Conservation (phyloP, 2,797 vertebrate species). For the Liasis olivaceus region DNA sequence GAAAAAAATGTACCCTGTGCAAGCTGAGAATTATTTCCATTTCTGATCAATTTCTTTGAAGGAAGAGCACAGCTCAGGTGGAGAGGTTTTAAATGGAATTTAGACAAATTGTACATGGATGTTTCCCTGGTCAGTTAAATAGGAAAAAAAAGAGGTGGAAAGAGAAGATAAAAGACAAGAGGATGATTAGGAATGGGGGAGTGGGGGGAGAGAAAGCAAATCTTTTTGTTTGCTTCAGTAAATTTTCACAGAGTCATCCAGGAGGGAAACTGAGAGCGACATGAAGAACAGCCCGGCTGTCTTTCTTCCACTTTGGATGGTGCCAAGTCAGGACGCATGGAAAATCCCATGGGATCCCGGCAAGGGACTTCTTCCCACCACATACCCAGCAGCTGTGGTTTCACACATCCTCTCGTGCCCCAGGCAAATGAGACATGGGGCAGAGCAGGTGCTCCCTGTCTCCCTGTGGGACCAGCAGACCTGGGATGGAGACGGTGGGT, state of each 20-base stretch:
- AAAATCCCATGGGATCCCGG: conserved; percentile 28
- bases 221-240: not conserved
- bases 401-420: not conserved
- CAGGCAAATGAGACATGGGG: not conserved
- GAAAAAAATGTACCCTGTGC: not conserved
- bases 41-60: not conserved
- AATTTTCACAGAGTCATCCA: not conserved
- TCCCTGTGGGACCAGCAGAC: not conserved
- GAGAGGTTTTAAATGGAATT: not conserved
- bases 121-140: not conserved
- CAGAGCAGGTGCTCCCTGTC: conserved; percentile 1
- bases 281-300: not conserved
- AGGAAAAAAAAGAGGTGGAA: not conserved
- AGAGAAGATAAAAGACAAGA: not conserved
- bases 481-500: not conserved
- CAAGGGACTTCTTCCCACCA: conserved; percentile 16
- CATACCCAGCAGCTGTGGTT: rapidly evolving
- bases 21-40: not conserved
- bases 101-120: not conserved
- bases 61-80: not conserved
- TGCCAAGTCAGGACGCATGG: not conserved
- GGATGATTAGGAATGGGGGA: not conserved
- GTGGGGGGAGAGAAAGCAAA: not conserved
- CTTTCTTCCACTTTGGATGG: not conserved
- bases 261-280: not conserved